These are phyloP conservation scores for Chamaea fasciata DNA, from an alignment of 2,113 vertebrate genomes.

Conservation along the genomic window DNA sequence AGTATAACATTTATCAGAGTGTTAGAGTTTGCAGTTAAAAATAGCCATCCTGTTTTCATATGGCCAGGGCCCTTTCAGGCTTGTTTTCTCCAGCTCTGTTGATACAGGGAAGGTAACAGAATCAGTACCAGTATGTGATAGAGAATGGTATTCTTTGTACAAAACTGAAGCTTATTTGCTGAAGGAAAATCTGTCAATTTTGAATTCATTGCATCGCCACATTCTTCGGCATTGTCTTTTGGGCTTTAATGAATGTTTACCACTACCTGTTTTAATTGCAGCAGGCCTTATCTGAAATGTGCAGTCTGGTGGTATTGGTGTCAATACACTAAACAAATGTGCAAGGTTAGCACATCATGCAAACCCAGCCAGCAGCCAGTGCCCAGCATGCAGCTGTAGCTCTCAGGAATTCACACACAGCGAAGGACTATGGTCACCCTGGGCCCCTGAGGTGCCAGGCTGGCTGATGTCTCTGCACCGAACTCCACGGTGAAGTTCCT, in stretches of 20 bases:
- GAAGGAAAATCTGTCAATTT: not conserved
- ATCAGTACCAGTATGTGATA: not conserved
- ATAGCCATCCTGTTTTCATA: slow-evolving; percentile 25
- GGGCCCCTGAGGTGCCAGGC: not conserved
- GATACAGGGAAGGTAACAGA: not conserved
- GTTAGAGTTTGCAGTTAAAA: slow-evolving; percentile 32
- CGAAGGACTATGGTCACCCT: not conserved
- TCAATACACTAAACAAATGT: not conserved
- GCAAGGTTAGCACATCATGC: too few relatives aligned
- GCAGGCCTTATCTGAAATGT: not conserved
- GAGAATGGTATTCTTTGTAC: not conserved
- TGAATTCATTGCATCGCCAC: not conserved
- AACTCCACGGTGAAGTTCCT: accelerated
- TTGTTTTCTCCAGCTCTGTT: not conserved
- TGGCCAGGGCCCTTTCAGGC: not conserved
- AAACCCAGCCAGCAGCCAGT: not conserved
- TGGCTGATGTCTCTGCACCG: not conserved
- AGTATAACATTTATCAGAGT: slow-evolving; percentile 35
- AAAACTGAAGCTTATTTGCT: not conserved
- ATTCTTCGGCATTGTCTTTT: not conserved
- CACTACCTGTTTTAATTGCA: not conserved
- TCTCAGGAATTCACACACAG: not conserved
- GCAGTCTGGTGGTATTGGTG: not conserved
- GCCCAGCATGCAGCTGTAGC: not conserved
- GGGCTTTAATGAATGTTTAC: not conserved